A percentile compares a stretch with the other conserved stretches of the same genome.
phyloP scores from a whole-genome alignment of 2,888 invertebrate species.

The Lydus trimaculatus region DNA sequence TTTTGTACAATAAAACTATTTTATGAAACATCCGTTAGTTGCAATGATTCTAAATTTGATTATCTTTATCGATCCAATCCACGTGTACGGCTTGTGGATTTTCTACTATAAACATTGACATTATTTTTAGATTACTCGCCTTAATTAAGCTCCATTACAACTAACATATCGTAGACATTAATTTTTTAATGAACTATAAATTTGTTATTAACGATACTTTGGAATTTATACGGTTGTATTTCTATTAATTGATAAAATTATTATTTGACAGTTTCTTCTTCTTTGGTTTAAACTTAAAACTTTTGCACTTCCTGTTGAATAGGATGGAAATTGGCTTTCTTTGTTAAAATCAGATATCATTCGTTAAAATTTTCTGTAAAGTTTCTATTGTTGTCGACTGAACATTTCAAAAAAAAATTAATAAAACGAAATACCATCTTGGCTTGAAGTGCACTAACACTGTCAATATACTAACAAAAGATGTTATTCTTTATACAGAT shows the following conservation, averaged over 20 bases:
- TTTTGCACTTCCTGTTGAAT: too few species aligned
- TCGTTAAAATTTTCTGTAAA: neutral
- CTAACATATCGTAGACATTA: neutral
- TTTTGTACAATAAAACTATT: too few species aligned
- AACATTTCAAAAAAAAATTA: neutral
- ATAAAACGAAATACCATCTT: neutral
- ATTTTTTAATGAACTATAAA: conserved; percentile 1
- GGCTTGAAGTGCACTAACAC: neutral
- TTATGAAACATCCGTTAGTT: too few species aligned
- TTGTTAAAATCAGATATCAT: neutral
- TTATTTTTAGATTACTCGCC: neutral
- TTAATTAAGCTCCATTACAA: neutral
- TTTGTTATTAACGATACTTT: neutral
- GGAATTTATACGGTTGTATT: too few species aligned
- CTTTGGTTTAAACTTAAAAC: conserved; percentile 13
- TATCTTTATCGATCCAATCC: too few species aligned
- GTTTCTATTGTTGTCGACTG: neutral
- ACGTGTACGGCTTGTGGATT: too few species aligned
- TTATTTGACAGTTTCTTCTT: neutral
- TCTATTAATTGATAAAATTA: neutral
- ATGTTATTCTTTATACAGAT: conserved; percentile 33
- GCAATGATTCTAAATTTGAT: too few species aligned
- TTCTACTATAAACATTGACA: too few species aligned
- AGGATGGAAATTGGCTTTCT: neutral
- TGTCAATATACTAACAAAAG: conserved; percentile 38